Evolutionary conservation across 2,113 vertebrate genomes (phyloP).

Genomic region (Typhlomys cinereus): DNA sequence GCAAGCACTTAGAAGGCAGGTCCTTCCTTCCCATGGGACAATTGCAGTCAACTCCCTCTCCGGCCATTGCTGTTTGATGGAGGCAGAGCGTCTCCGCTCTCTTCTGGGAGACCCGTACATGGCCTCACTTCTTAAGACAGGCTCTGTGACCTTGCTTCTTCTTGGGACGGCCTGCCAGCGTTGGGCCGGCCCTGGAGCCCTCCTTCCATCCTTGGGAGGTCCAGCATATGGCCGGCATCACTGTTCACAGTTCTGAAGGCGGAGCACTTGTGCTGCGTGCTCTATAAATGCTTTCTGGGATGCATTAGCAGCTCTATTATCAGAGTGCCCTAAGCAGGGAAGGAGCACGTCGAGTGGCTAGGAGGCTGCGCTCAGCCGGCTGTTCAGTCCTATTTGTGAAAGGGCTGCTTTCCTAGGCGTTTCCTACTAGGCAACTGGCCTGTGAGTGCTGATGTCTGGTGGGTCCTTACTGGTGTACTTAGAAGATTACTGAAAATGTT

Average conservation of each 20-base stretch:
- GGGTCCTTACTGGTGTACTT: neutral
- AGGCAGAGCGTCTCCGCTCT: neutral
- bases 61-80: neutral
- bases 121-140: neutral
- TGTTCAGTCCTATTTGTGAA: neutral
- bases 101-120: neutral
- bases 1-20: neutral
- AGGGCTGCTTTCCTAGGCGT: neutral
- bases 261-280: neutral
- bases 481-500: neutral
- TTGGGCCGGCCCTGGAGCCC: neutral
- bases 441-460: neutral
- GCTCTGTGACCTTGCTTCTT: neutral
- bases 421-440: neutral
- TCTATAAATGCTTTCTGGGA: constrained; percentile 56
- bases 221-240: constrained; percentile 3
- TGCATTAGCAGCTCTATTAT: constrained; percentile 1
- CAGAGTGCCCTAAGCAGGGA: neutral
- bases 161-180: neutral
- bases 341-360: neutral
- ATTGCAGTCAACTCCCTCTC: neutral
- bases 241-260: neutral
- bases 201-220: constrained; percentile 4
- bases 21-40: neutral
- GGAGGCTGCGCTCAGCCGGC: fast-evolving